Base-by-base conservation (phyloP, 2,797 vertebrate species). In the Chanos chanos region DNA sequence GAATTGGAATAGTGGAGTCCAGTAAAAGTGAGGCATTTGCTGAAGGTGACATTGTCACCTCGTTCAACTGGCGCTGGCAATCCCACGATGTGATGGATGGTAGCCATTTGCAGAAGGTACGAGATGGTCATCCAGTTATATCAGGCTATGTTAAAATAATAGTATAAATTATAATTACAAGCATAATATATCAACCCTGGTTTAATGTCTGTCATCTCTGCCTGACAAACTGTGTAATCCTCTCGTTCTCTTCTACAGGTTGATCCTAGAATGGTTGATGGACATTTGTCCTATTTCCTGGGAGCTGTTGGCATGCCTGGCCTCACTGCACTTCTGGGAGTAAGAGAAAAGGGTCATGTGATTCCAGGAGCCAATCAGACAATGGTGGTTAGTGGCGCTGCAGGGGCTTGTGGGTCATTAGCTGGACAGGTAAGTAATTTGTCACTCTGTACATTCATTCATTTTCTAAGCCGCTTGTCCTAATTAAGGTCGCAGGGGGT, bases 361-460 rank as follows among this genome's bases (percentile, higher is more conserved):
- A 83, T 71, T 13, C 76, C 49, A 10, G 92, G 92, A 41, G 85
- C 89, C 22, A 90, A 91, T 66, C 95, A 96, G 80, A 98, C 94
- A 0, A 89, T 99, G 93, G 94, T 98, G 73, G 86, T 98, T 71
- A 99, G 95, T 1, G 94, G 94, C 0, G 96, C 95, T 1, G 95
- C 93, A 0, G 96, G 95, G 2, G 93, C 94, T 48, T 99, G 96
- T 12, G 96, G 96, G 44, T 95, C 93, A 27, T 71, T 98, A 66
- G 94, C 95, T 0, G 96, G 96, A 49, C 96, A 98, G 94, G 95
- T 98, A n/a, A n/a, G n/a, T n/a, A n/a, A n/a, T n/a, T n/a, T n/a
- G n/a, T n/a, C n/a, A n/a, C n/a, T n/a, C n/a, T n/a, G n/a, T n/a
- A n/a, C n/a, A n/a, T n/a, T n/a, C n/a, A n/a, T n/a, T n/a, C n/a